Evolutionary conservation across 92 coral and sea anemone species (phyloP).

Genomic region (Heliopora coerulea): DNA sequence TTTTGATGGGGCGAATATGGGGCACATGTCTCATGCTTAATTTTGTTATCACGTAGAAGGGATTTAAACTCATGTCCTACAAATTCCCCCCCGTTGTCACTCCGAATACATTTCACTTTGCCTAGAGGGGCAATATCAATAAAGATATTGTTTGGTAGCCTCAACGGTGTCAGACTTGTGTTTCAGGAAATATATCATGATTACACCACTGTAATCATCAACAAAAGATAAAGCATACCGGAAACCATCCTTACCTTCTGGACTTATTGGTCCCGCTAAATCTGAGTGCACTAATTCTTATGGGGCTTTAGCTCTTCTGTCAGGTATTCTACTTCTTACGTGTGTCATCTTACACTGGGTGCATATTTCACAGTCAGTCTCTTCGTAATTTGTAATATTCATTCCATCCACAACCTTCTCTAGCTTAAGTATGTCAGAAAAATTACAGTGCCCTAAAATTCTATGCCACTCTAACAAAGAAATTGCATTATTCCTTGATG

Average conservation of each 20-base stretch:
- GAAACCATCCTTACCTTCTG: slow-evolving; percentile 39
- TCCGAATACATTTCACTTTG: slow-evolving; percentile 41
- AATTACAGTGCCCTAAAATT: slow-evolving; percentile 45
- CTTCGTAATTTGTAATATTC: slow-evolving; percentile 35
- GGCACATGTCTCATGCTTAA: too few relatives aligned
- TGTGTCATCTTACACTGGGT: slow-evolving; percentile 47
- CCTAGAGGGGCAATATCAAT: slow-evolving; percentile 44
- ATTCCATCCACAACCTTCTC: slow-evolving; percentile 45
- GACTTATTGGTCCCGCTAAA: slow-evolving; percentile 50
- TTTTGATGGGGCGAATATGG: slow-evolving; percentile 52
- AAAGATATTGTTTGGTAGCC: slow-evolving; percentile 33
- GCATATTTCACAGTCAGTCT: slow-evolving; percentile 40
- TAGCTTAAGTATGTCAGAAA: slow-evolving; percentile 31
- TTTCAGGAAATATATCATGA: slow-evolving; percentile 31
- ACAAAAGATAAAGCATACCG: slow-evolving; percentile 38
- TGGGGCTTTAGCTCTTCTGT: slow-evolving; percentile 43
- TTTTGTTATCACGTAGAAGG: slow-evolving; percentile 36
- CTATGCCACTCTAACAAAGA: slow-evolving; percentile 45
- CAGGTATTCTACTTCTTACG: slow-evolving; percentile 39
- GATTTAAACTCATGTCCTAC: slow-evolving; percentile 30
- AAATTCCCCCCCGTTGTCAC: too few relatives aligned
- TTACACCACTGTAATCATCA: too few relatives aligned
- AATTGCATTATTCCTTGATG: slow-evolving; percentile 34
- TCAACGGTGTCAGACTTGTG: slow-evolving; percentile 23
- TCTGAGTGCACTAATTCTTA: slow-evolving; percentile 47